phyloP scores from a whole-genome alignment of 2,888 invertebrate genomes.

The Cerceris ruficornis region DNA sequence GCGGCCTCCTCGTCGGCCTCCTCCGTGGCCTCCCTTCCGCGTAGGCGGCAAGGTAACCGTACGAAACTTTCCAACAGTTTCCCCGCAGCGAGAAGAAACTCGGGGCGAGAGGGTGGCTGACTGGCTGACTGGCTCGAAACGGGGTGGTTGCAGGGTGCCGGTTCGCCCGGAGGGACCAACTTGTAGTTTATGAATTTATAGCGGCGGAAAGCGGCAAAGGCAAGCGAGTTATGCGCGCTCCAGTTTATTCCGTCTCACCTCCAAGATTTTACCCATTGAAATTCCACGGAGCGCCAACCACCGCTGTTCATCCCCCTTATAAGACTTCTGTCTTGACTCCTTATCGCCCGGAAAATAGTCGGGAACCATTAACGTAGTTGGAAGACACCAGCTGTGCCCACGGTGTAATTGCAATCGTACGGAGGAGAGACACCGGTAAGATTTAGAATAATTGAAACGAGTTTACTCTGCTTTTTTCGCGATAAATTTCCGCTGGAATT shows the following conservation, averaged over 20 bases:
- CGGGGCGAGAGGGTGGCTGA: too few relatives aligned
- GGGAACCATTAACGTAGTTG: conserved; percentile 66
- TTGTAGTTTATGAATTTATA: conserved; percentile 81
- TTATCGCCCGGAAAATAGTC: conserved; percentile 48
- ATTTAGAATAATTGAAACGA: too few relatives aligned
- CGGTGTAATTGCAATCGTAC: neutral
- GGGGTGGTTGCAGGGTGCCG: conserved; percentile 6
- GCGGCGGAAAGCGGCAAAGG: conserved; percentile 76
- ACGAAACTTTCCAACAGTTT: conserved; percentile 70
- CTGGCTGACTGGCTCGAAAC: neutral
- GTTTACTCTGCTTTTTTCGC: too few relatives aligned
- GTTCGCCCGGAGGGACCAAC: conserved; percentile 67
- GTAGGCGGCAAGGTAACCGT: conserved; percentile 67
- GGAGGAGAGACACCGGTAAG: neutral
- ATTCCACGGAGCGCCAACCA: conserved; percentile 55
- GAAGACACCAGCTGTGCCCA: conserved; percentile 14
- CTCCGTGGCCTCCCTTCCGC: conserved; percentile 41
- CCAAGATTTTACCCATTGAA: conserved; percentile 71
- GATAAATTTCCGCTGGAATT: too few relatives aligned
- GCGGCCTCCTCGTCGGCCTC: conserved; percentile 25
- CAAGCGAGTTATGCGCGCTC: conserved; percentile 74
- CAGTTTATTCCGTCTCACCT: conserved; percentile 73
- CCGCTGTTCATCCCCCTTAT: neutral
- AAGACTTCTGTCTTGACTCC: conserved; percentile 29
- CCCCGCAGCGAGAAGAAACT: conserved; percentile 6